phyloP scores from a whole-genome alignment of 2,113 vertebrate genomes.

The Probosciger aterrimus region DNA sequence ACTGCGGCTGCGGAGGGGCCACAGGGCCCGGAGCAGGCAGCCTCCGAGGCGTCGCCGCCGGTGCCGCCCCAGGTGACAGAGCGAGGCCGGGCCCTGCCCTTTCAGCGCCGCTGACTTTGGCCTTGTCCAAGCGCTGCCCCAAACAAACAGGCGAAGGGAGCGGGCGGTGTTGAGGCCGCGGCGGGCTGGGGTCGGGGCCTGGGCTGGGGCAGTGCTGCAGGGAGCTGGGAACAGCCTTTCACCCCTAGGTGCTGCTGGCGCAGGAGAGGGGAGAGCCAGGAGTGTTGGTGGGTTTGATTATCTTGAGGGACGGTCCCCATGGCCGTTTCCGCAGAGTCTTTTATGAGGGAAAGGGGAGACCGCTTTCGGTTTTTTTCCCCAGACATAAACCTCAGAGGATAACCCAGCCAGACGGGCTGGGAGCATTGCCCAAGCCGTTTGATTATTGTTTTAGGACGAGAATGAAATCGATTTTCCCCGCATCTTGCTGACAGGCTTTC shows the following conservation, averaged over 20 bases:
- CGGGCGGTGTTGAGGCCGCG: neutral
- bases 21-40: neutral
- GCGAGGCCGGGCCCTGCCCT: neutral
- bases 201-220: neutral
- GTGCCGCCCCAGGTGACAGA: neutral
- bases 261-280: neutral
- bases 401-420: neutral
- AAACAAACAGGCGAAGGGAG: neutral
- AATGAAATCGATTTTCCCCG: neutral
- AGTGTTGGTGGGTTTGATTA: neutral
- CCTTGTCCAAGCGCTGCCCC: constrained; percentile 35
- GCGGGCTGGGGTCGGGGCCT: neutral
- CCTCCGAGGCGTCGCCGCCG: neutral
- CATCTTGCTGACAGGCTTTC: neutral
- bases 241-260: neutral
- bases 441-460: neutral
- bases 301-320: neutral
- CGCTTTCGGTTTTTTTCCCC: neutral
- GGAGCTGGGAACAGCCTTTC: neutral
- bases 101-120: constrained; percentile 53
- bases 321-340: neutral
- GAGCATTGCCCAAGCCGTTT: neutral
- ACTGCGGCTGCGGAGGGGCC: neutral
- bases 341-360: neutral
- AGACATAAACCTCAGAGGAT: neutral